Evolutionary conservation across 1,140 invertebrate species (phyloP).

Genomic region (Melitaea cinxia): DNA sequence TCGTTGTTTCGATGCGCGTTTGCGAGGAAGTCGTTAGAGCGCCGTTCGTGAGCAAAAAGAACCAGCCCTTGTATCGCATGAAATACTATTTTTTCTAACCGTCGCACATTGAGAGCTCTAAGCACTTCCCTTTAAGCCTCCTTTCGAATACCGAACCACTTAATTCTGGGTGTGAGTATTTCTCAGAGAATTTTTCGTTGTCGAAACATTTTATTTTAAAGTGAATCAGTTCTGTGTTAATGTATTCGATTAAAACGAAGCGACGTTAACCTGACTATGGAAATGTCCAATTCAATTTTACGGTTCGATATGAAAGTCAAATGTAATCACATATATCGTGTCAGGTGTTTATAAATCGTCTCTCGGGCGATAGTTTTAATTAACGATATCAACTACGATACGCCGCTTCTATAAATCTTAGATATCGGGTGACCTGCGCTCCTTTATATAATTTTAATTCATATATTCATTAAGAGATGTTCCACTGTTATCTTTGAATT

Average conservation of each 20-base stretch:
- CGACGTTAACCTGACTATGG: background rate
- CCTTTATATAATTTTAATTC: conserved; percentile 36
- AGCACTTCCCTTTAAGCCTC: conserved; percentile 23
- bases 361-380: conserved; percentile 34
- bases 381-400: conserved; percentile 29
- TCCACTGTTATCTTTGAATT: conserved; percentile 27
- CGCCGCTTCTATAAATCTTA: conserved; percentile 29
- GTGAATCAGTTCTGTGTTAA: background rate
- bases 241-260: conserved; percentile 10
- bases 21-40: conserved; percentile 67
- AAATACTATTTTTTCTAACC: conserved; percentile 34
- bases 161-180: background rate
- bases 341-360: conserved; percentile 29
- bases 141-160: conserved; percentile 16
- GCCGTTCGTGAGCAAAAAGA: conserved; percentile 57
- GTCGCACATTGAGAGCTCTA: conserved; percentile 41
- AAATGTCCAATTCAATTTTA: conserved; percentile 17
- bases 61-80: conserved; percentile 53
- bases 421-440: conserved; percentile 29
- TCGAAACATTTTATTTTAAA: background rate
- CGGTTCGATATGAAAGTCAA: conserved; percentile 30
- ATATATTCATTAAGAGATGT: conserved; percentile 27
- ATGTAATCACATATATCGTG: conserved; percentile 22
- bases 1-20: conserved; percentile 62
- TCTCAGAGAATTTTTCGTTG: background rate